These are phyloP conservation scores for Spodoptera frugiperda DNA, from an alignment of 1,140 invertebrate genomes.

Conservation along the genomic window DNA sequence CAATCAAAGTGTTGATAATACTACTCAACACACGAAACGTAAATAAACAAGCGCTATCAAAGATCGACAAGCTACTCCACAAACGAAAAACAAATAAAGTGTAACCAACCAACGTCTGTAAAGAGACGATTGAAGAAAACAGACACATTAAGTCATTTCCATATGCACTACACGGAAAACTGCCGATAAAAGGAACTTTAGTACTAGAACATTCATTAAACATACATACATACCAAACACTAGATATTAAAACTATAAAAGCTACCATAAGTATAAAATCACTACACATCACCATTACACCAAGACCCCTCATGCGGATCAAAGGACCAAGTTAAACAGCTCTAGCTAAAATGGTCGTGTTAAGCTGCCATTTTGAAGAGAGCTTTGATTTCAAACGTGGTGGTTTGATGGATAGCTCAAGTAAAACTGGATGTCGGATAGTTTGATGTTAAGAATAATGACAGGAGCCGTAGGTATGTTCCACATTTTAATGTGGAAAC, in stretches of 20 bases:
- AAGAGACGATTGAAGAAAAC: not conserved
- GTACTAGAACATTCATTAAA: not conserved
- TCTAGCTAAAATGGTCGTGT: constrained; percentile 3
- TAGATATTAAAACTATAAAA: constrained; percentile 31
- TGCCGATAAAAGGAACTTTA: not conserved
- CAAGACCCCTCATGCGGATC: not conserved
- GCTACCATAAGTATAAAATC: constrained; percentile 44
- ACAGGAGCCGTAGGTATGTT: constrained; percentile 4
- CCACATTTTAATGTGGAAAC: constrained; percentile 34
- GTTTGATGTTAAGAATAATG: constrained; percentile 26
- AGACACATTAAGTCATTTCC: constrained; percentile 25
- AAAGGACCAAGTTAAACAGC: not conserved
- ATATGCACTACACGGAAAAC: constrained; percentile 8
- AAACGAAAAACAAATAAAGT: constrained; percentile 63
- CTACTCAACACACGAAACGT: too few species aligned
- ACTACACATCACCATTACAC: not conserved
- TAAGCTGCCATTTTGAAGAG: not conserved
- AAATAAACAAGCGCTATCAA: too few species aligned
- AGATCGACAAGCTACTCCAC: constrained; percentile 45
- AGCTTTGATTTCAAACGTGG: not conserved
- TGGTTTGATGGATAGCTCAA: not conserved
- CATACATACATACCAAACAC: not conserved
- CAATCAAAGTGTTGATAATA: too few species aligned
- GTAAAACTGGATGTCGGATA: not conserved
- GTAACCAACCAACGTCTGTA: not conserved